These are phyloP conservation scores for Jordanella pulchra DNA, from an alignment of 2,797 vertebrate genomes.

Conservation along the genomic window DNA sequence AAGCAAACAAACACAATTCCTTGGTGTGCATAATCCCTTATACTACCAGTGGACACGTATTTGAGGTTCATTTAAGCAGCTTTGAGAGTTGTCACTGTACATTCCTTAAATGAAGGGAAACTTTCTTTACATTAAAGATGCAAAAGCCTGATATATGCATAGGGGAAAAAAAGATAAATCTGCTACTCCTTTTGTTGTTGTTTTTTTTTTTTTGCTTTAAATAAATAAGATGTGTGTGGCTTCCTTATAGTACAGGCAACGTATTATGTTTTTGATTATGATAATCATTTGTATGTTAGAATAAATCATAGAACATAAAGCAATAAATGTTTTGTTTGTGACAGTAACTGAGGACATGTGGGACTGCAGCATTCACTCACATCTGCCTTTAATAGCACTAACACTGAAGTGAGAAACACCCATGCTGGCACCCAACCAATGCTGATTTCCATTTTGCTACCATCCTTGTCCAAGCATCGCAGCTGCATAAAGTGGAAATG, in stretches of 20 bases:
- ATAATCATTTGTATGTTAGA: neutral
- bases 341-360: constrained; percentile 2
- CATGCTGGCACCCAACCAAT: constrained; percentile 28
- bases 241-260: constrained; percentile 7
- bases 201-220: neutral
- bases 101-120: constrained; percentile 18
- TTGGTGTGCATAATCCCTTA: neutral
- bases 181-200: neutral
- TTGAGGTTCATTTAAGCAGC: constrained; percentile 5
- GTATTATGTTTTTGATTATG: neutral
- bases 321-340: neutral
- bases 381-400: neutral
- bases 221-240: neutral
- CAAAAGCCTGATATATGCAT: neutral
- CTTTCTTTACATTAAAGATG: neutral
- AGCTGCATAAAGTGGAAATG: constrained; percentile 53
- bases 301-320: constrained; percentile 8
- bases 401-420: constrained; percentile 3
- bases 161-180: constrained; percentile 10
- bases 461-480: constrained; percentile 12
- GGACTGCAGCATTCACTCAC: constrained; percentile 5
- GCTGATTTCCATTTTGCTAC: constrained; percentile 31
- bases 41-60: neutral
- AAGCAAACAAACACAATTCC: neutral
- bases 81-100: neutral